A percentile compares a stretch with the other conserved stretches of the same genome.
Conservation (phyloP, 1,140 invertebrate genomes). For the Saccostrea glomerata region DNA sequence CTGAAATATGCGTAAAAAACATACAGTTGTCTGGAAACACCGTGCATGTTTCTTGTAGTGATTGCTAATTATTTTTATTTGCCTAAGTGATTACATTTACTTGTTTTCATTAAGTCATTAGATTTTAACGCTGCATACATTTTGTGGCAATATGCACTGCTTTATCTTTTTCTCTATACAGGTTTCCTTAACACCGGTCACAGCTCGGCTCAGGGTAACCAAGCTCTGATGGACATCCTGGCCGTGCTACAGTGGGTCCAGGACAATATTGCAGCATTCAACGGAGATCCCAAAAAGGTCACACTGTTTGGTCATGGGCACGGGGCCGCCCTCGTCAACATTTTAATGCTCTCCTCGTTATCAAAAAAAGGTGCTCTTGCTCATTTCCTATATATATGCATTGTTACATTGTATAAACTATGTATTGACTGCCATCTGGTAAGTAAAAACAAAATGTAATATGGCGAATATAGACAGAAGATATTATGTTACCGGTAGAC, state of each 20-base stretch:
- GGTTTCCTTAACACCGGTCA: conserved; percentile 82
- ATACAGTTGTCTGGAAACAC: background rate
- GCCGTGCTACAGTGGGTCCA: conserved; percentile 85
- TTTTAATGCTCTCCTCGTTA: conserved; percentile 56
- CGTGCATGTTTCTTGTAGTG: background rate
- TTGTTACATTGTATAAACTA: too few species aligned
- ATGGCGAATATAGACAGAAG: too few species aligned
- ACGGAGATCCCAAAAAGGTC: conserved; percentile 94
- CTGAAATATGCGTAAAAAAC: conserved; percentile 41
- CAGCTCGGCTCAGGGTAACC: conserved; percentile 90
- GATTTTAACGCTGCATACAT: background rate
- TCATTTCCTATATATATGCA: too few species aligned
- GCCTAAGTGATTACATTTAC: background rate
- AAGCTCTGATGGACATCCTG: conserved; percentile 96
- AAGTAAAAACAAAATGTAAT: too few species aligned
- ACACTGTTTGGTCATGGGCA: conserved; percentile 96
- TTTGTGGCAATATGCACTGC: background rate
- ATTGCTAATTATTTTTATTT: background rate
- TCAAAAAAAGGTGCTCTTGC: background rate
- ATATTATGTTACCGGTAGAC: too few species aligned
- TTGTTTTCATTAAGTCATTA: background rate
- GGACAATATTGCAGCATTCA: conserved; percentile 94
- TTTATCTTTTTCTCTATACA: conserved; percentile 47
- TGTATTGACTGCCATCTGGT: too few species aligned
- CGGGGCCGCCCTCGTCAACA: conserved; percentile 95